phyloP scores from a whole-genome alignment of 2,113 vertebrate genomes.

The Marmota flaviventris region DNA sequence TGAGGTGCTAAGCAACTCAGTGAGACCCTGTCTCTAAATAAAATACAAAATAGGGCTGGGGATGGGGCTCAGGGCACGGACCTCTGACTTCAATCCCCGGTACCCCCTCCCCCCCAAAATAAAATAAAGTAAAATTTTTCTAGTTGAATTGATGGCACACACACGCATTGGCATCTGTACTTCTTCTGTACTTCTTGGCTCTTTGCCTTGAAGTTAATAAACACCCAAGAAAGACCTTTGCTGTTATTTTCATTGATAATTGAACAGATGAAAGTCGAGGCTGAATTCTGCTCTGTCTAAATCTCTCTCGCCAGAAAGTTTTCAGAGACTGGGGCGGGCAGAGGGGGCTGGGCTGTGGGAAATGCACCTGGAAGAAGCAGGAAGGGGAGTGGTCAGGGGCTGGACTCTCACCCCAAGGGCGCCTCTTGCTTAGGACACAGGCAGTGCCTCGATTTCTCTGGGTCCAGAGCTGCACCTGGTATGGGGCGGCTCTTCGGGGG shows the following conservation, averaged over 20 bases:
- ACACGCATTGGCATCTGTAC: neutral
- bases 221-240: neutral
- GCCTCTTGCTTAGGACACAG: neutral
- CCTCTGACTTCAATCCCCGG: too few species aligned
- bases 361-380: fast-evolving
- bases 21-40: too few species aligned
- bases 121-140: neutral
- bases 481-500: too few species aligned
- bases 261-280: neutral
- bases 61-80: too few species aligned
- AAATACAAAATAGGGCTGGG: too few species aligned
- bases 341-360: neutral
- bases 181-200: neutral
- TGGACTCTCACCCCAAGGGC: neutral
- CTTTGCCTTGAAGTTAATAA: neutral
- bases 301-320: neutral
- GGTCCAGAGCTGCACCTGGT: neutral
- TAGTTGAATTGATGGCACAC: neutral
- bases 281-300: neutral
- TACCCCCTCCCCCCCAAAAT: too few species aligned
- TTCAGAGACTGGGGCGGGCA: neutral
- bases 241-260: neutral
- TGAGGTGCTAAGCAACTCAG: too few species aligned
- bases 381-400: neutral
- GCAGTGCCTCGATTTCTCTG: neutral